phyloP scores from a whole-genome alignment of 1,140 invertebrate genomes.

The Cydia strobilella region DNA sequence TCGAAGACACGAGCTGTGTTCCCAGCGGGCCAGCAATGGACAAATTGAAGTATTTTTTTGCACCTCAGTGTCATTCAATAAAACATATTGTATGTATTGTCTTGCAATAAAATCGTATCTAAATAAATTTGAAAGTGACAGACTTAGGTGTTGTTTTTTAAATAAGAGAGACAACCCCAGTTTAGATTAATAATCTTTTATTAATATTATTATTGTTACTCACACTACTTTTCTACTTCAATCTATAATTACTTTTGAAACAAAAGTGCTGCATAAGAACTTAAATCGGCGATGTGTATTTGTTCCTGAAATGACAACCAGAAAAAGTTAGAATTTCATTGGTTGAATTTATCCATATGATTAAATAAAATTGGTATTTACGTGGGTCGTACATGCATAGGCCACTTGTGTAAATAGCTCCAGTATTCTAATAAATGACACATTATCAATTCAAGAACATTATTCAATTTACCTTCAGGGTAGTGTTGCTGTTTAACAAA shows the following conservation, averaged over 20 bases:
- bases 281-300: constrained; percentile 72
- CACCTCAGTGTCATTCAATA: constrained; percentile 14
- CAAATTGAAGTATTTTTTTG: not conserved
- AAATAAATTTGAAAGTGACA: constrained; percentile 17
- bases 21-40: not conserved
- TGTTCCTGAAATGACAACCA: constrained; percentile 71
- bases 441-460: not conserved
- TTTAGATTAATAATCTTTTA: not conserved
- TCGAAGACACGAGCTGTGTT: not conserved
- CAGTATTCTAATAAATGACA: not conserved
- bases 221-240: not conserved
- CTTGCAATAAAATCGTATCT: constrained; percentile 18
- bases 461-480: constrained; percentile 73
- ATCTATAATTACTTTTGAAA: constrained; percentile 40
- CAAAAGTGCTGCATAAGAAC: constrained; percentile 60
- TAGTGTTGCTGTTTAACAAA: constrained; percentile 87
- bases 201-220: not conserved
- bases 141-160: constrained; percentile 3
- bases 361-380: constrained; percentile 33
- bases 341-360: not conserved
- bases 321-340: constrained; percentile 16
- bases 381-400: not conserved
- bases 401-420: constrained; percentile 17
- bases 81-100: constrained; percentile 26
- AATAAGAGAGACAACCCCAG: not conserved